Conservation (phyloP, 2,888 invertebrate species). For the Danaus chrysippus region DNA sequence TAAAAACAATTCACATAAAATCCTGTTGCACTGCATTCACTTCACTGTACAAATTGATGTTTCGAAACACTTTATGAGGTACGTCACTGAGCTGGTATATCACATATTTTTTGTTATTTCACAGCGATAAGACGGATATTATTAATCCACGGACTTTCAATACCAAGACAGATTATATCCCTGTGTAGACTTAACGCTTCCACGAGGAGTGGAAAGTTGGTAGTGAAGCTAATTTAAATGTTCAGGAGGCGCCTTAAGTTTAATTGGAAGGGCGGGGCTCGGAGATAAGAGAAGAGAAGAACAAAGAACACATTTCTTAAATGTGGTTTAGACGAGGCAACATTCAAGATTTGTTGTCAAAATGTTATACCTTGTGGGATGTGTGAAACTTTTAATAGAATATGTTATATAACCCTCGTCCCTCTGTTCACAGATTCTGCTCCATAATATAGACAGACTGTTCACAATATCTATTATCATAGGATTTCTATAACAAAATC, state of each 20-base stretch:
- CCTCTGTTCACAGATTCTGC: no score
- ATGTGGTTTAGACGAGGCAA: background rate
- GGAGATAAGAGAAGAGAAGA: background rate
- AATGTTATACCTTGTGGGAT: no score
- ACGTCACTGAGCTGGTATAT: background rate
- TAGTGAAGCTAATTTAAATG: conserved; percentile 50
- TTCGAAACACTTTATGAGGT: background rate
- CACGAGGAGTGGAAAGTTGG: conserved; percentile 1
- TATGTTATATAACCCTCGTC: background rate
- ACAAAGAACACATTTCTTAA: background rate
- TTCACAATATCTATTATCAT: no score
- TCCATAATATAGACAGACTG: no score
- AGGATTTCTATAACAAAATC: no score
- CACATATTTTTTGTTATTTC: background rate
- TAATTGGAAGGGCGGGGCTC: conserved; percentile 30
- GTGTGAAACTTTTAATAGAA: no score
- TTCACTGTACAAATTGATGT: background rate
- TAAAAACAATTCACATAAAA: conserved; percentile 4
- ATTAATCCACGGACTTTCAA: background rate
- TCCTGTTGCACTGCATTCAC: background rate
- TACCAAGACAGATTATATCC: background rate
- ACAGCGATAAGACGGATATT: background rate
- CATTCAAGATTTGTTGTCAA: background rate
- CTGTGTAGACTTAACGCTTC: background rate
- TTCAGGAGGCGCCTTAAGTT: conserved; percentile 39